Percentiles rank a stretch among this genome's conserved stretches.
phyloP scores from a whole-genome alignment of 2,113 vertebrate species.

The Lepisosteus oculatus region DNA sequence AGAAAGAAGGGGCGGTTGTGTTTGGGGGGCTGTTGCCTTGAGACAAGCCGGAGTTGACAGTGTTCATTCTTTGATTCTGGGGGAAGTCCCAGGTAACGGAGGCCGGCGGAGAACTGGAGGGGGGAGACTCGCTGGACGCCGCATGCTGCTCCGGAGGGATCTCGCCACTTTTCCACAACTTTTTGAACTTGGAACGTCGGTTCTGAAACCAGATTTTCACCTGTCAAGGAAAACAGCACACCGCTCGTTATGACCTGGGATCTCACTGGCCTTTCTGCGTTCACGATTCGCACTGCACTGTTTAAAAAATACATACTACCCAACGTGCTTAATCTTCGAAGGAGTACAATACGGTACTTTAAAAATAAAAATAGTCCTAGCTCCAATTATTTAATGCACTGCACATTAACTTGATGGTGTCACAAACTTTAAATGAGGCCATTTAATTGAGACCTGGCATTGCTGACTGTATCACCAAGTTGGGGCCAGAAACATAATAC shows the following conservation, averaged over 20 bases:
- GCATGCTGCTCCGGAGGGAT: constrained; percentile 83
- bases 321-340: too few relatives aligned
- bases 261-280: not conserved
- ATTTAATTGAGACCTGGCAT: too few relatives aligned
- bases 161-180: constrained; percentile 96
- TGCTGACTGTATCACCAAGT: too few relatives aligned
- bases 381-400: too few relatives aligned
- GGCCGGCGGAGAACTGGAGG: constrained; percentile 75
- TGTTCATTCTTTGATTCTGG: constrained; percentile 73
- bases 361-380: too few relatives aligned
- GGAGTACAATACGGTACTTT: too few relatives aligned
- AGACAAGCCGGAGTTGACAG: constrained; percentile 64
- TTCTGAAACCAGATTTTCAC: constrained; percentile 97
- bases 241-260: not conserved
- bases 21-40: constrained; percentile 71
- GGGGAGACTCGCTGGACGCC: constrained; percentile 75
- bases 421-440: too few relatives aligned
- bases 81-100: constrained; percentile 85
- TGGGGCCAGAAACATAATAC: too few relatives aligned
- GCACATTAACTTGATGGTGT: too few relatives aligned
- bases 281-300: not conserved
- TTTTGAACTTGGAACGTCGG: constrained; percentile 92
- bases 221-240: constrained; percentile 50
- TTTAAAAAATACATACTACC: too few relatives aligned
- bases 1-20: constrained; percentile 69